Base-by-base conservation (phyloP, 2,797 vertebrate species). In the Tiaroga cobitis region DNA sequence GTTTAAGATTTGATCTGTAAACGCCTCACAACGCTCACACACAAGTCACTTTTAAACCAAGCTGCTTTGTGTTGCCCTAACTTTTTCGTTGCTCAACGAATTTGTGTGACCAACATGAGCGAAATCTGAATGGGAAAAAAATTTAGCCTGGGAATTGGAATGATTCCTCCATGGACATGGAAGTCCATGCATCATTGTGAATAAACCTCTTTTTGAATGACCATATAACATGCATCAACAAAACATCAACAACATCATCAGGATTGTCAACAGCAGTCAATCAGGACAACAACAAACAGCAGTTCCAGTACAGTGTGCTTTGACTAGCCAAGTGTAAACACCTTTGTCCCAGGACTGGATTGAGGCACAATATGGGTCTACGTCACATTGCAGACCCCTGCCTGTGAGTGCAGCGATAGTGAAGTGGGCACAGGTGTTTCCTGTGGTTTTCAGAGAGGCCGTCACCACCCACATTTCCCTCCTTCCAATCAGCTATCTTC, bases 391-490 rank as follows among this genome's bases (percentile, higher is more conserved):
- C 90, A 82, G 81, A 87, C 85, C 86, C 90, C 87, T 80, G 87
- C 84, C 88, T 88, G 88, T 59, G 59, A 90, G 89, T 32, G 15
- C 82, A 84, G 86, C 80, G 91, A 94, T 93, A 94, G 92, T 78
- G 87, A 82, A 84, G 87, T 70, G 73, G 83, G 49, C 90, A 89
- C 95, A 96, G 95, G 95, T 95, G 95, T 91, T 95, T 96, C 95
- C 95, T 95, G 90, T 88, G 68, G 61, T 0, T 89, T 89, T 59
- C 87, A 86, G 89, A 81, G 87, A 82, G 86, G 26, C 15, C 5
- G 85, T 89, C 87, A 68, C 79, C 32, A 29, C 78, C 84, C 74
- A 83, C 84, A 75, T 85, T 74, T 63, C 85, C 63, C 70, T 72
- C 68, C 26, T 21, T 86, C 87, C 82, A 82, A 88, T 90, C 86